Base-by-base conservation (phyloP, 2,113 vertebrate species). In the human (Homo sapiens) region DNA sequence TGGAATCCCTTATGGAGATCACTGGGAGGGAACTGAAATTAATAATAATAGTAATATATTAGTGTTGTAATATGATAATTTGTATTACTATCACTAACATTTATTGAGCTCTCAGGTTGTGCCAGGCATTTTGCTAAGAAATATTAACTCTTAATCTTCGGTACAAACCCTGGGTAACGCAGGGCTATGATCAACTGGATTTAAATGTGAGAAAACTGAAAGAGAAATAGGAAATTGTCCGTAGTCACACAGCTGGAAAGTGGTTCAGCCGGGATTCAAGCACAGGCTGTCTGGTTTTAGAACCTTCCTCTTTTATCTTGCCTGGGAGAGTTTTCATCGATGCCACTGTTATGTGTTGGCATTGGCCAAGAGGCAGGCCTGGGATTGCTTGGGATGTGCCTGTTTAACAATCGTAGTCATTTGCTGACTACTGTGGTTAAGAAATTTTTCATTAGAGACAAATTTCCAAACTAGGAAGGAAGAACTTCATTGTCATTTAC, bases 291-390 rank as follows among this genome's bases (percentile, higher is more conserved):
- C 23, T 45, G 45, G 16, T 35, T 66, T 61, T 14, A 38, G 66
- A 30, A 1, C 25, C 43, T 93, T 48, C 35, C 18, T 16, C 11
- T 48, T 12, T 35, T 27, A 9, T 84, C 38, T 70, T 17, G 27
- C 9, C 6, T 8, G 50, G 59, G 10, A 23, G 14, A 35, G 40
- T 20, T 55, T 59, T 40, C 40, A 6, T 6, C 6, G 1, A 27
- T 38, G 48, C 40, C 2, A 13, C 30, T 61, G 52, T 20, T 12
- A 9, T 57, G 32, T 81, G 11, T 22, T 22, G 40, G 66, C 6
- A 0, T 43, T 8, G 3, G 0, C 35, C 3, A 11, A 38, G 16
- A 61, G 61, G 16, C 7, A 38, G 70, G 55, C 8, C 17, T 3
- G 14, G 61, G 32, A 83, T 18, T 70, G 10, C 22, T 27, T 35